A percentile compares a stretch with the other conserved stretches of the same genome.
Evolutionary conservation across 2,113 vertebrate species (phyloP).

Genomic region (Coptodon bakossiorum): DNA sequence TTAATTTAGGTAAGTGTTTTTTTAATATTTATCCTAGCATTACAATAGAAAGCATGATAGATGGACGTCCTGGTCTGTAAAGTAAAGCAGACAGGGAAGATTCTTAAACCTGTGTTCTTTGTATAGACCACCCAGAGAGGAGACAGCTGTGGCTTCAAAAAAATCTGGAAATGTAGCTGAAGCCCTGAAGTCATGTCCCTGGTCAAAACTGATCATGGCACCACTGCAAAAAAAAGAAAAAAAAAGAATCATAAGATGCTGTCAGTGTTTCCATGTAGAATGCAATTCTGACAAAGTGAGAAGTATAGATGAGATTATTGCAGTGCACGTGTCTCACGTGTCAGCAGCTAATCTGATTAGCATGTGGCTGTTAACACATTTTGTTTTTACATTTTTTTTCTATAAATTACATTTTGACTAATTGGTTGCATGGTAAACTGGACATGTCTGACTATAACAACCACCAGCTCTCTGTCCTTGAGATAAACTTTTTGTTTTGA

Average conservation of each 20-base stretch:
- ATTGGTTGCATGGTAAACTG: not conserved
- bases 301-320: not conserved
- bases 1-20: not conserved
- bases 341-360: not conserved
- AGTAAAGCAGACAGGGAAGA: not conserved
- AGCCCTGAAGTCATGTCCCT: not conserved
- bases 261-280: not conserved
- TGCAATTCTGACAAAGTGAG: not conserved
- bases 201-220: not conserved
- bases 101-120: not conserved
- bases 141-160: not conserved
- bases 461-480: not conserved
- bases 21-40: not conserved
- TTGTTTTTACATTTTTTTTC: not conserved
- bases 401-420: not conserved
- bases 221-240: not conserved
- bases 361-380: not conserved
- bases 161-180: not conserved
- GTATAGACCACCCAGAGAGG: not conserved
- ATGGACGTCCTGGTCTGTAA: not conserved
- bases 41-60: not conserved
- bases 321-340: not conserved
- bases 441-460: not conserved
- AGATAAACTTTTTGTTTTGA: not conserved
- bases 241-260: not conserved